Evolutionary conservation across 2,113 vertebrate species (phyloP).

Genomic region (Willisornis vidua): DNA sequence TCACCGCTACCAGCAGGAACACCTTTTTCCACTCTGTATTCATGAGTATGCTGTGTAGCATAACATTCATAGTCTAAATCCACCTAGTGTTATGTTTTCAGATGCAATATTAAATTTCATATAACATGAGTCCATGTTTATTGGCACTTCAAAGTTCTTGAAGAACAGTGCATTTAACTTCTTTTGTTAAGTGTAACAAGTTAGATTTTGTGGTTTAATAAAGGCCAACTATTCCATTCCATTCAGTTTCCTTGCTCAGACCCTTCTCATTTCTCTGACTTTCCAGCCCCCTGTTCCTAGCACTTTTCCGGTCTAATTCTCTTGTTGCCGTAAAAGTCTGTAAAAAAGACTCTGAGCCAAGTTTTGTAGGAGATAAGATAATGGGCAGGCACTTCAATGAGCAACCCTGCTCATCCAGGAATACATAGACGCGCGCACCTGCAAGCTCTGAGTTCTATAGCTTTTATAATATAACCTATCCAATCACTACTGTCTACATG

Average conservation of each 20-base stretch:
- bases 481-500: too few species aligned
- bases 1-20: background rate
- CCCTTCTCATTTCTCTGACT: background rate
- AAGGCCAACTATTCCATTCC: background rate
- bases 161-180: background rate
- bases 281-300: background rate
- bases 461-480: too few species aligned
- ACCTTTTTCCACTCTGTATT: fast-evolving
- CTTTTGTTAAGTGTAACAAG: background rate
- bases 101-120: background rate
- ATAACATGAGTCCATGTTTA: background rate
- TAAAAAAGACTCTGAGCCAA: too few species aligned
- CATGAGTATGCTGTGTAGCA: too few species aligned
- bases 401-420: too few species aligned
- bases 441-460: too few species aligned
- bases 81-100: background rate
- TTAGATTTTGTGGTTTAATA: background rate
- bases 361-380: too few species aligned
- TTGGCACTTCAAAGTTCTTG: background rate
- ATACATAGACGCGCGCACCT: too few species aligned
- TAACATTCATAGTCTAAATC: fast-evolving
- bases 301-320: background rate
- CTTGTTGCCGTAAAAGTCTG: too few species aligned
- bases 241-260: background rate
- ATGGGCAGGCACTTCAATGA: too few species aligned